Base-by-base conservation (phyloP, 2,888 invertebrate species). In the Latrodectus hesperus region DNA sequence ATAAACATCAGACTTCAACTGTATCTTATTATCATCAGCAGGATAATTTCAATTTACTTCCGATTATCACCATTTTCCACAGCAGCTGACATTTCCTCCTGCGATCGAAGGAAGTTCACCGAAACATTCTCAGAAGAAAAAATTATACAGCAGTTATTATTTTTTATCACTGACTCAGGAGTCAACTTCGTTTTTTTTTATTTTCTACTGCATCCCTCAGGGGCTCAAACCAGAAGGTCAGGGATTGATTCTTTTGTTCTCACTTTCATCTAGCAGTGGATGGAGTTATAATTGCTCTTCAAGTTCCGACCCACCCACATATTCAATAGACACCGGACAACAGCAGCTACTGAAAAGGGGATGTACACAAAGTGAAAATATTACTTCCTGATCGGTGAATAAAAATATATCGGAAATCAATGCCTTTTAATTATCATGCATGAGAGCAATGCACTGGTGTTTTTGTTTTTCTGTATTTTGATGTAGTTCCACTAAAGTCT, bases 251-350 rank as follows among this genome's bases (percentile, higher is more conserved):
- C 68, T 68, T 81, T 87, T 87, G 86, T 87, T 87, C 72, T 74
- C 86, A 87, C 76, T 81, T 81, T 81, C 80, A 75, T 70, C 70
- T 70, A 38, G 38, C 76, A 64, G 86, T 80, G 80, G 80, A 75
- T 76, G 81, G 26, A 52, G 77, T 17, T 85, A 77, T 87, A 81
- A 81, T 87, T 87, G 81, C 81, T 80, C 86, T 76, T 81, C 86
- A 73, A 73, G 76, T 22, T 71, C 14, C 72, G 86, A 87, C 86
- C 81, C 86, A 87, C 86, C 86, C 77, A 87, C 81, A 87, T 81
- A 87, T 81, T 87, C 86, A 87, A 87, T 81, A 60, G 81, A 81
- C 38, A 14, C 14, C 49, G 16, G 55, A 71, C 53, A 71, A 22
- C 74, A 22, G 52, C 72, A 76, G 76, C 81, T 76, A 76, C 51